A percentile compares a stretch with the other conserved stretches of the same genome.
Conservation (phyloP, 2,113 vertebrate genomes). For the Phalacrocorax pelagicus region DNA sequence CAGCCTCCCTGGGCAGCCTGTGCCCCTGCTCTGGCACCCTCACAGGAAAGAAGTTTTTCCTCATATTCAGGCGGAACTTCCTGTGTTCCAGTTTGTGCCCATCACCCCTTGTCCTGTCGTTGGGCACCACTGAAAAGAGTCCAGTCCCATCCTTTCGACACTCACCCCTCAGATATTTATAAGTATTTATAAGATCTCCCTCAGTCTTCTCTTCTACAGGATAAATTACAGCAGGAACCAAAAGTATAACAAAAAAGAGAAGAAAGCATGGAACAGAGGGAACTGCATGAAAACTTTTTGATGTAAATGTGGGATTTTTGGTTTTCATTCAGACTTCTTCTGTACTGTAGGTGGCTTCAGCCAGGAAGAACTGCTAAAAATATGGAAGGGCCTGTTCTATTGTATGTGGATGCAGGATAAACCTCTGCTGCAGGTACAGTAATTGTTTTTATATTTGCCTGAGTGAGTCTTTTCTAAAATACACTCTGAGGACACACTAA, state of each 20-base stretch:
- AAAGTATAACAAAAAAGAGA: background rate
- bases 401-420: conserved; percentile 95
- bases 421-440: conserved; percentile 84
- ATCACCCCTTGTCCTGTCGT: no score
- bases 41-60: no score
- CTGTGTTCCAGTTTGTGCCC: no score
- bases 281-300: background rate
- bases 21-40: no score
- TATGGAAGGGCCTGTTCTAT: conserved; percentile 95
- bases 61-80: no score
- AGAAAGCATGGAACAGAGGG: background rate
- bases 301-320: background rate
- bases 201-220: no score
- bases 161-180: no score
- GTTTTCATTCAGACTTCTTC: background rate
- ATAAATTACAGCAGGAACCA: background rate
- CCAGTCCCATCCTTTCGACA: no score
- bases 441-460: background rate
- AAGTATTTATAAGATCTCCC: no score
- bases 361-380: conserved; percentile 86
- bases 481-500: background rate
- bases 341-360: conserved; percentile 81
- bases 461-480: background rate
- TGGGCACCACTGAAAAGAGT: no score
- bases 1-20: no score